Percentiles rank a stretch among this genome's conserved stretches.
phyloP scores from a whole-genome alignment of 2,797 vertebrate genomes.

The Molossus alvarezi region DNA sequence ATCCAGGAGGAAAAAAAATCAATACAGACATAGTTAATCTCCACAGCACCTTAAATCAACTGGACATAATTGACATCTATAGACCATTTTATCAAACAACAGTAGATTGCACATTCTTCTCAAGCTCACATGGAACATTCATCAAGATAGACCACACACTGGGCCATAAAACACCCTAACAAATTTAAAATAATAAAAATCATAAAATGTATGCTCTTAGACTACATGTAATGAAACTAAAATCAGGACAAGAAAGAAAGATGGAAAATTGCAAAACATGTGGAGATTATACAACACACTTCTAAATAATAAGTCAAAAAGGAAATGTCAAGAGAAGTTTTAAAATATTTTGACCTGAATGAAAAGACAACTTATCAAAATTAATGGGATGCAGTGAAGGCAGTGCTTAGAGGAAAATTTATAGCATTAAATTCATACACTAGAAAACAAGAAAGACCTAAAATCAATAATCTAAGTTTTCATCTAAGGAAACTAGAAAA shows the following conservation, averaged over 20 bases:
- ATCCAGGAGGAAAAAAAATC: neutral
- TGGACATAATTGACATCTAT: neutral
- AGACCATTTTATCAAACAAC: neutral
- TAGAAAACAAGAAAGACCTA: neutral
- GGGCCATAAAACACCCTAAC: neutral
- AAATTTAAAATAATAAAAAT: constrained; percentile 48
- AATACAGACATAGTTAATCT: neutral
- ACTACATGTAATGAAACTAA: constrained; percentile 1
- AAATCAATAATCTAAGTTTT: neutral
- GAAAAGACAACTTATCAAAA: neutral
- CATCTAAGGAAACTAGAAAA: neutral
- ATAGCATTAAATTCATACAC: neutral
- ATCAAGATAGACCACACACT: neutral
- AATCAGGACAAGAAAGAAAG: constrained; percentile 16
- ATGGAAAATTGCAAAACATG: neutral
- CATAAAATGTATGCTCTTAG: neutral
- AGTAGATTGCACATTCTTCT: neutral
- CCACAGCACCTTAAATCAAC: neutral
- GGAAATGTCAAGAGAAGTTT: neutral
- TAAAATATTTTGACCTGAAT: neutral
- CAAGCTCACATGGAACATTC: neutral
- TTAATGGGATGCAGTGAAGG: neutral
- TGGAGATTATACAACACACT: neutral
- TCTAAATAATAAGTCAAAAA: neutral
- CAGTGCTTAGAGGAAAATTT: neutral